A percentile compares a stretch with the other conserved stretches of the same genome.
Conservation (phyloP, 2,113 vertebrate species). For the Vidua chalybeata region DNA sequence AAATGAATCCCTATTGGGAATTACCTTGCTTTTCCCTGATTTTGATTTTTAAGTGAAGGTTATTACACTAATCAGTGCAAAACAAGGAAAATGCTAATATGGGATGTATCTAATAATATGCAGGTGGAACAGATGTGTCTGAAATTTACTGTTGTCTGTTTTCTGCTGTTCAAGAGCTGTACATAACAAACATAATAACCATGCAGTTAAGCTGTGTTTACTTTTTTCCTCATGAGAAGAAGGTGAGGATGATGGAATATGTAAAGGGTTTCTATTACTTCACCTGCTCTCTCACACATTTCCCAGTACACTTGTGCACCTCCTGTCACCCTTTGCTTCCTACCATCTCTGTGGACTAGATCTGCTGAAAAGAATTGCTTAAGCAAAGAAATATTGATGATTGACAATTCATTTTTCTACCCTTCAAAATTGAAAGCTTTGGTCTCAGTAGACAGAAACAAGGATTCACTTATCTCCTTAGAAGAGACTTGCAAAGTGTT, state of each 20-base stretch:
- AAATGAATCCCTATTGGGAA: accelerated
- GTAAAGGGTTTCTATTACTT: not conserved
- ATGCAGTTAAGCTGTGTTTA: not conserved
- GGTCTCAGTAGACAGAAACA: not conserved
- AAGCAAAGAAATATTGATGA: not conserved
- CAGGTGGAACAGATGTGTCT: not conserved
- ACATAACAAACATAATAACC: not conserved
- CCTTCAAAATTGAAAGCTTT: not conserved
- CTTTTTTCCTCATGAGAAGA: not conserved
- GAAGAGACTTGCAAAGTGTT: not conserved
- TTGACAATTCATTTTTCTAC: not conserved
- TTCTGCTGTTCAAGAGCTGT: not conserved
- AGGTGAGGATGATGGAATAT: not conserved
- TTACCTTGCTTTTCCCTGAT: not conserved
- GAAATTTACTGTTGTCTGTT: not conserved
- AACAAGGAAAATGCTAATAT: not conserved
- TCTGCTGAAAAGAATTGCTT: not conserved
- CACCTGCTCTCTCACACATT: not conserved
- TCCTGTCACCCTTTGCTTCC: not conserved
- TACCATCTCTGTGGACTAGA: not conserved
- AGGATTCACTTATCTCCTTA: not conserved
- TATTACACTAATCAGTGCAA: not conserved
- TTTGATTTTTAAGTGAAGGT: not conserved
- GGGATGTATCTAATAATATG: not conserved
- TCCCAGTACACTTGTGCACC: not conserved